A percentile compares a stretch with the other conserved stretches of the same genome.
These are phyloP conservation scores for Erynnis tages DNA, from an alignment of 2,888 invertebrate genomes.

Conservation along the genomic window DNA sequence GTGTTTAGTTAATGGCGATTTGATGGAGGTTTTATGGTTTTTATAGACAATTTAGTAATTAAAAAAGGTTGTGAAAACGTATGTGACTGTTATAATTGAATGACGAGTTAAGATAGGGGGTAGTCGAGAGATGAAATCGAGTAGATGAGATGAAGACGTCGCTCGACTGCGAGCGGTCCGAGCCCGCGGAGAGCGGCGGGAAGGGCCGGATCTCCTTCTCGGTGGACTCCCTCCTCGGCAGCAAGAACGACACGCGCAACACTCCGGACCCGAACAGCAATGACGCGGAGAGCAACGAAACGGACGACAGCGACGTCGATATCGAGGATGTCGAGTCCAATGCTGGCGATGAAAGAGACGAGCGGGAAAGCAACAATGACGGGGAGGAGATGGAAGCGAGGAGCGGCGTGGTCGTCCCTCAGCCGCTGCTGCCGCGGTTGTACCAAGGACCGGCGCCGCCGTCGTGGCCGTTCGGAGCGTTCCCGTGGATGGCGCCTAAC, in stretches of 20 bases:
- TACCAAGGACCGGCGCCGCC: constrained; percentile 79
- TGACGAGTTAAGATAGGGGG: constrained; percentile 24
- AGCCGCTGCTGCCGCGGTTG: constrained; percentile 84
- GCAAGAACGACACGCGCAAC: constrained; percentile 58
- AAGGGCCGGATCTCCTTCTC: constrained; percentile 88
- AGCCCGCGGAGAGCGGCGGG: constrained; percentile 74
- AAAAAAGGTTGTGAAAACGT: not conserved
- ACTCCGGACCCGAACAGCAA: constrained; percentile 59
- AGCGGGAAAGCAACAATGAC: constrained; percentile 46
- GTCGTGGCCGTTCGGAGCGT: constrained; percentile 84
- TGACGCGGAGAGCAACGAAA: constrained; percentile 66
- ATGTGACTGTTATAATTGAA: not conserved
- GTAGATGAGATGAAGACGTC: constrained; percentile 79
- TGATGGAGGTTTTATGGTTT: not conserved
- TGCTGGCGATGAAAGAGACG: constrained; percentile 68
- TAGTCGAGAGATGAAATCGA: constrained; percentile 58
- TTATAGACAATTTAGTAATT: not conserved
- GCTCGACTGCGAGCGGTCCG: constrained; percentile 77
- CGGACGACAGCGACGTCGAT: constrained; percentile 76
- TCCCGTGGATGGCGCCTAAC: constrained; percentile 84
- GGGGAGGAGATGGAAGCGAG: constrained; percentile 67
- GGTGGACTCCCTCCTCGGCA: constrained; percentile 84
- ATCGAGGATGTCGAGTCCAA: constrained; percentile 73
- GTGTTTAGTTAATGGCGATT: not conserved
- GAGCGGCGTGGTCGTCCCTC: constrained; percentile 84